These are phyloP conservation scores for Scaptomyza parva DNA, from an alignment of 2,888 invertebrate species.

Conservation along the genomic window DNA sequence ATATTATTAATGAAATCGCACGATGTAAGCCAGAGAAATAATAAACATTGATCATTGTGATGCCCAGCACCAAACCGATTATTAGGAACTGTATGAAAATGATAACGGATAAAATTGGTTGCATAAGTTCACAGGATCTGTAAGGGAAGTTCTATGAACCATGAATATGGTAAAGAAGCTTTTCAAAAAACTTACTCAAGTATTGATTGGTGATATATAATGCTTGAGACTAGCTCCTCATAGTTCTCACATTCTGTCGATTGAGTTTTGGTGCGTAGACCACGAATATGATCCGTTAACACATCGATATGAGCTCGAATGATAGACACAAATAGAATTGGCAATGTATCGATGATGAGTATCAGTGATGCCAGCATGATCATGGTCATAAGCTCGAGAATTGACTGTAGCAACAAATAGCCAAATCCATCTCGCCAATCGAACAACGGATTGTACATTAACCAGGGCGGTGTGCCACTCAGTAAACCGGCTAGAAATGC, in stretches of 20 bases:
- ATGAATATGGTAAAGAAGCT: too few species aligned
- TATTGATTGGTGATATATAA: constrained; percentile 45
- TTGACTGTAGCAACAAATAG: constrained; percentile 33
- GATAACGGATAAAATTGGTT: constrained; percentile 46
- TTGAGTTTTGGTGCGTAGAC: constrained; percentile 30
- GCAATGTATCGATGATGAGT: constrained; percentile 32
- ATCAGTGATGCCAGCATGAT: neutral
- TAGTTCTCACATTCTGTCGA: constrained; percentile 41
- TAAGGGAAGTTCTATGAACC: too few species aligned
- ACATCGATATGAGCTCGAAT: constrained; percentile 50
- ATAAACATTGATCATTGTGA: constrained; percentile 49
- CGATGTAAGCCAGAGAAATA: constrained; percentile 49
- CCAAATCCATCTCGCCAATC: constrained; percentile 43
- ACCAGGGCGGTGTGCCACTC: constrained; percentile 38
- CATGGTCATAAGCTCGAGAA: constrained; percentile 39
- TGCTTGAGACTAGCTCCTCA: constrained; percentile 32
- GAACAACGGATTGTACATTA: constrained; percentile 47
- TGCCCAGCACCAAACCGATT: constrained; percentile 50
- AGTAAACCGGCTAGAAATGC: constrained; percentile 24
- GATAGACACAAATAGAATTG: constrained; percentile 36
- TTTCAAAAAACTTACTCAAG: constrained; percentile 36
- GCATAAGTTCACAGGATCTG: constrained; percentile 20
- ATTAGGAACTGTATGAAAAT: constrained; percentile 59
- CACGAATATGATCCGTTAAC: constrained; percentile 42
- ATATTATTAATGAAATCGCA: constrained; percentile 44